A percentile compares a stretch with the other conserved stretches of the same genome.
Conservation (phyloP, 2,113 vertebrate species). For the Myanophis thanlyinensis region DNA sequence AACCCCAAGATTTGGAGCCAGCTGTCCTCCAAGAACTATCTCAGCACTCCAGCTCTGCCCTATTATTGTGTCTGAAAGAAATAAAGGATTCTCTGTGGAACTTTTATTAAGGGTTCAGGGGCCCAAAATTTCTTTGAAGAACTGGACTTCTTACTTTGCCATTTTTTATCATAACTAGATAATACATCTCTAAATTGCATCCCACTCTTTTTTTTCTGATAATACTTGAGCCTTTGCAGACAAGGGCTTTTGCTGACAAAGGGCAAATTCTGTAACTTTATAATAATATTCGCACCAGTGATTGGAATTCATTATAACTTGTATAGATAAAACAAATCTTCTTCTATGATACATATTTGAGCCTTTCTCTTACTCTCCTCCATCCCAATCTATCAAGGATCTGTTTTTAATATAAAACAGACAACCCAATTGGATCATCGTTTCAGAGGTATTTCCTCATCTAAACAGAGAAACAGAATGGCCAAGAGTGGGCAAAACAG, state of each 20-base stretch:
- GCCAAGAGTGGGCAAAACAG: neutral
- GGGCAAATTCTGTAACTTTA: neutral
- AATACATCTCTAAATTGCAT: neutral
- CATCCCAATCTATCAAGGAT: neutral
- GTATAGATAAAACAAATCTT: neutral
- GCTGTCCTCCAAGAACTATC: neutral
- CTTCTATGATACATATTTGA: neutral
- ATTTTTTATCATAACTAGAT: neutral
- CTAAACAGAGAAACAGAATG: neutral
- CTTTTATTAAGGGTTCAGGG: neutral
- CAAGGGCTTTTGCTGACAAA: neutral
- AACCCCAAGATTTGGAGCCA: slow-evolving; percentile 28
- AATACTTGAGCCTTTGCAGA: neutral
- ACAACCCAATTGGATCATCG: neutral
- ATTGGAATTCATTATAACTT: neutral
- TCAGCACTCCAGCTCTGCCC: neutral
- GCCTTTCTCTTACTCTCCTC: neutral
- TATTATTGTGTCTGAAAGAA: neutral
- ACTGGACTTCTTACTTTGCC: neutral
- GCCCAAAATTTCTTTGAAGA: neutral
- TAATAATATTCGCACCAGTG: neutral
- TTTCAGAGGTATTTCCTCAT: neutral
- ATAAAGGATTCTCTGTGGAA: neutral
- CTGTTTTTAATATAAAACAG: neutral
- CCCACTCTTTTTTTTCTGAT: neutral